Percentiles rank a stretch among this genome's conserved stretches.
Conservation (phyloP, 2,113 vertebrate species). For the Triplophysa tibetana region DNA sequence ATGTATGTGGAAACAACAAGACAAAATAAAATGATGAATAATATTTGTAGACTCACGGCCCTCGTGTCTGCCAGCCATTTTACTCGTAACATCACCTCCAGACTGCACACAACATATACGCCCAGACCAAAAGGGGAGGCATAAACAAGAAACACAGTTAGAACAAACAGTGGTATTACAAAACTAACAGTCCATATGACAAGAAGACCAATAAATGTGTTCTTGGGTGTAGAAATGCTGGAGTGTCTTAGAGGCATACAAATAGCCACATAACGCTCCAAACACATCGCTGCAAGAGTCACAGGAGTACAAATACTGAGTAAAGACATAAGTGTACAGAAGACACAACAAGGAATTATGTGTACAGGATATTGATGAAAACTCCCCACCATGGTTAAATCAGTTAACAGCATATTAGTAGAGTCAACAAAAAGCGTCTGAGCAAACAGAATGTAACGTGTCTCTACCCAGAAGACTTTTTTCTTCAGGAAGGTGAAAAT, state of each 20-base stretch:
- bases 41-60: neutral
- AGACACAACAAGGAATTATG: constrained; percentile 35
- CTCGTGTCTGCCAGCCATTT: constrained; percentile 45
- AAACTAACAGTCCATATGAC: constrained; percentile 43
- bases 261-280: constrained; percentile 55
- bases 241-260: constrained; percentile 51
- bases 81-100: constrained; percentile 29
- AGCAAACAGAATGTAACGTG: constrained; percentile 54
- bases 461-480: constrained; percentile 34
- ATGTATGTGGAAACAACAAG: constrained; percentile 50
- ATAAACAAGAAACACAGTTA: constrained; percentile 3
- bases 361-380: constrained; percentile 22
- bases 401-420: constrained; percentile 23
- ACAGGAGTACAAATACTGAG: constrained; percentile 32
- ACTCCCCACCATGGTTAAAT: constrained; percentile 12
- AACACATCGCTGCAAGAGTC: constrained; percentile 51
- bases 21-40: constrained; percentile 42
- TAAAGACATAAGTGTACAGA: constrained; percentile 6
- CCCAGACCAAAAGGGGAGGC: neutral
- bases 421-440: constrained; percentile 55
- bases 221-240: constrained; percentile 40
- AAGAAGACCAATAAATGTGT: neutral
- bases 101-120: constrained; percentile 16
- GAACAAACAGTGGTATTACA: constrained; percentile 7
- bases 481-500: constrained; percentile 55